Percentiles rank a stretch among this genome's conserved stretches.
Conservation (phyloP, 2,888 invertebrate species). For the Aquatica leii region DNA sequence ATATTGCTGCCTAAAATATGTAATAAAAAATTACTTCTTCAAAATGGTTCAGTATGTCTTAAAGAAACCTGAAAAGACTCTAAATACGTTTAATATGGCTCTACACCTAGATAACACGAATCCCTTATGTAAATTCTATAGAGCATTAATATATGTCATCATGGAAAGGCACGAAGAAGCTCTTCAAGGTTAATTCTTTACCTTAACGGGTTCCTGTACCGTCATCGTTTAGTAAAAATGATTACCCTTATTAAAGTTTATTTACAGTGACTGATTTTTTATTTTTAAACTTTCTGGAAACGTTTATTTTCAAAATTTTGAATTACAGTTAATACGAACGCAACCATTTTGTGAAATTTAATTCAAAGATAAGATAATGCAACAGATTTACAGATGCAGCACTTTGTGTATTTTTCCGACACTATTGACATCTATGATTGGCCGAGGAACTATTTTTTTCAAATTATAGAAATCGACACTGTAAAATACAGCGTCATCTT, state of each 20-base stretch:
- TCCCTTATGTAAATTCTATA: constrained; percentile 94
- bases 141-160: constrained; percentile 92
- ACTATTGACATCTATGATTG: no score
- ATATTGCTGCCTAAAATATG: constrained; percentile 89
- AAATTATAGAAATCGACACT: no score
- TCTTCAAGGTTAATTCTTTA: constrained; percentile 57
- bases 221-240: constrained; percentile 64
- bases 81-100: constrained; percentile 87
- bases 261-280: background rate
- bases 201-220: constrained; percentile 80
- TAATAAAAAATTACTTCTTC: constrained; percentile 25
- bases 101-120: constrained; percentile 88
- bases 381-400: no score
- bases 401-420: no score
- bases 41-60: constrained; percentile 83
- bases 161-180: constrained; percentile 90
- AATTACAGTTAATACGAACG: constrained; percentile 18
- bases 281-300: constrained; percentile 6
- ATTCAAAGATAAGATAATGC: no score
- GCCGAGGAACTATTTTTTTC: no score
- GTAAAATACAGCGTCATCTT: no score
- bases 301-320: constrained; percentile 28
- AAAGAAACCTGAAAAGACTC: constrained; percentile 80
- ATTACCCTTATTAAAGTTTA: background rate
- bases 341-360: constrained; percentile 26